Evolutionary conservation across 2,888 invertebrate genomes (phyloP).

Genomic region (Cabera pusaria): DNA sequence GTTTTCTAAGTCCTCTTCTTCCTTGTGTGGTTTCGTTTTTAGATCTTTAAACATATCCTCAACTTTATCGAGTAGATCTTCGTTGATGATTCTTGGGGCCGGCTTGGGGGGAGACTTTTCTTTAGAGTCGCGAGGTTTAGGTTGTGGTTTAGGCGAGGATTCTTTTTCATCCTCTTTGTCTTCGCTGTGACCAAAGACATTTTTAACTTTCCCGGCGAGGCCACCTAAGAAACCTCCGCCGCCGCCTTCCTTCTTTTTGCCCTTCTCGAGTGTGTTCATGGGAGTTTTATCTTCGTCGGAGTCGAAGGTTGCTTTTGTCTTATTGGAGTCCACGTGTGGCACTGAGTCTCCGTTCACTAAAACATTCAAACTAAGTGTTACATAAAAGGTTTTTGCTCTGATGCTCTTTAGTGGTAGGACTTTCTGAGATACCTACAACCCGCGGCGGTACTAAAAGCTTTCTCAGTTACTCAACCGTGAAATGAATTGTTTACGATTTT

Average conservation of each 20-base stretch:
- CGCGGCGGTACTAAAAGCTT: too few species aligned
- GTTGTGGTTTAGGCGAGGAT: conserved; percentile 53
- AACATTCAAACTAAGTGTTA: too few species aligned
- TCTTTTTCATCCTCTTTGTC: conserved; percentile 61
- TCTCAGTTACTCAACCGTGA: too few species aligned
- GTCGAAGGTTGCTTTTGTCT: conserved; percentile 80
- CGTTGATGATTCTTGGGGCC: conserved; percentile 70
- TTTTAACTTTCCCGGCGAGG: conserved; percentile 66
- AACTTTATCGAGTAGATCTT: conserved; percentile 74
- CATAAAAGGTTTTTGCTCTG: too few species aligned
- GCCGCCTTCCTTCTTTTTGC: conserved; percentile 70
- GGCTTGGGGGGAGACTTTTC: conserved; percentile 69
- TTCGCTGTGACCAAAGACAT: conserved; percentile 70
- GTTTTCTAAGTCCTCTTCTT: conserved; percentile 61
- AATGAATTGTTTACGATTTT: too few species aligned
- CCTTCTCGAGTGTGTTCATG: conserved; percentile 78
- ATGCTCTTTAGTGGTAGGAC: too few species aligned
- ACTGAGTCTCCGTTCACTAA: conserved; percentile 73
- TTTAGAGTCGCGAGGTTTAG: conserved; percentile 53
- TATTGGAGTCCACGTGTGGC: conserved; percentile 73
- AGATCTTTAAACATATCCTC: conserved; percentile 80
- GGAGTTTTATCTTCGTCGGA: conserved; percentile 82
- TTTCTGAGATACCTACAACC: too few species aligned
- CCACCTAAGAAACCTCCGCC: conserved; percentile 61
- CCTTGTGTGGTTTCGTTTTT: conserved; percentile 56